Conservation (phyloP, 2,888 invertebrate species). For the Ypsolopha scabrella region DNA sequence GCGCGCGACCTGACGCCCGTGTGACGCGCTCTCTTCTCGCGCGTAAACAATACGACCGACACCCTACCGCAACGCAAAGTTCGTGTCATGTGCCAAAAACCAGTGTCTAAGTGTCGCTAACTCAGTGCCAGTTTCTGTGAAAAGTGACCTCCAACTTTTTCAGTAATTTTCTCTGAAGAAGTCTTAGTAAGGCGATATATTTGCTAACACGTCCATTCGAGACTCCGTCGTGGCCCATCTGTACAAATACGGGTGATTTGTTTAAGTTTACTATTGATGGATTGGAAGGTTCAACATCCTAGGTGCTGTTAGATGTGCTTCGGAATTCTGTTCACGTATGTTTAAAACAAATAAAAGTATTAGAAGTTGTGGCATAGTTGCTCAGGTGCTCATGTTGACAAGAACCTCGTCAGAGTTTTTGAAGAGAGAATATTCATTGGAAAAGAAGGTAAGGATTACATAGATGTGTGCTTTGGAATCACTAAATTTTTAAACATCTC, state of each 20-base stretch:
- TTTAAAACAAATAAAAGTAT: conserved; percentile 43
- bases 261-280: conserved; percentile 53
- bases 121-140: conserved; percentile 36
- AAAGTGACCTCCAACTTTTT: conserved; percentile 28
- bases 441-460: conserved; percentile 36
- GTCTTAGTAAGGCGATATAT: conserved; percentile 13
- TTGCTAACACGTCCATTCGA: not conserved
- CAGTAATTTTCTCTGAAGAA: not conserved
- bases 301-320: conserved; percentile 47
- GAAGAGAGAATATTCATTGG: conserved; percentile 24
- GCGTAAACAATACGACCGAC: conserved; percentile 23
- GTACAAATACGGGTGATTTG: conserved; percentile 48
- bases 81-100: conserved; percentile 44
- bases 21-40: conserved; percentile 25
- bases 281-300: conserved; percentile 46
- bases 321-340: conserved; percentile 59
- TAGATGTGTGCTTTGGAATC: not conserved
- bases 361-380: conserved; percentile 44
- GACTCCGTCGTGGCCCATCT: conserved; percentile 6
- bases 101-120: conserved; percentile 23
- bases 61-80: conserved; percentile 23
- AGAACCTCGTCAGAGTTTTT: conserved; percentile 30
- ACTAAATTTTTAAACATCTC: not conserved
- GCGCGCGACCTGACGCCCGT: conserved; percentile 49
- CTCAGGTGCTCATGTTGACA: conserved; percentile 54